Conservation (phyloP, 2,113 vertebrate species). For the Nettapus auritus region DNA sequence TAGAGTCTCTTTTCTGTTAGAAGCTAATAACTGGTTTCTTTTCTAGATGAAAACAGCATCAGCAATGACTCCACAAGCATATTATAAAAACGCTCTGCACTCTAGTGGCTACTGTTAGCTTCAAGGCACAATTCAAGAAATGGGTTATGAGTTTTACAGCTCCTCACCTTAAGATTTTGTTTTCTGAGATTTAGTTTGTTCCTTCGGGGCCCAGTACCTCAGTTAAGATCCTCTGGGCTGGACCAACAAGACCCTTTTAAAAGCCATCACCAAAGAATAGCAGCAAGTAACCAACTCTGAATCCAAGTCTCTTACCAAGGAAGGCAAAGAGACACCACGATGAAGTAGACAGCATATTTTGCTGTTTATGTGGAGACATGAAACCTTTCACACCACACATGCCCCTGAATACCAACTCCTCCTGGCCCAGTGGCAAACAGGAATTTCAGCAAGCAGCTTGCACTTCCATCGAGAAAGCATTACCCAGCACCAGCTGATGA, state of each 20-base stretch:
- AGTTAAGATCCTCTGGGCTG: background rate
- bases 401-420: background rate
- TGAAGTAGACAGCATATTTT: background rate
- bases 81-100: background rate
- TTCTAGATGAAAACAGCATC: background rate
- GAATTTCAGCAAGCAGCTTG: background rate
- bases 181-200: background rate
- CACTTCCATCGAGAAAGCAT: background rate
- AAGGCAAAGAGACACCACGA: background rate
- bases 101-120: background rate
- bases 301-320: background rate
- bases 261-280: background rate
- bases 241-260: background rate
- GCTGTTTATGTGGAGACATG: background rate
- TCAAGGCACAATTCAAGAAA: background rate
- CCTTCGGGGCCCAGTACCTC: background rate
- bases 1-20: background rate
- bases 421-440: background rate
- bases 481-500: background rate
- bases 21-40: background rate
- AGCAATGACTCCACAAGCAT: background rate
- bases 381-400: background rate
- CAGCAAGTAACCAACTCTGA: background rate
- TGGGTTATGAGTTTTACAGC: background rate
- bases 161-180: background rate